Conservation (phyloP, 2,888 invertebrate species). For the Caenorhabditis uteleia region DNA sequence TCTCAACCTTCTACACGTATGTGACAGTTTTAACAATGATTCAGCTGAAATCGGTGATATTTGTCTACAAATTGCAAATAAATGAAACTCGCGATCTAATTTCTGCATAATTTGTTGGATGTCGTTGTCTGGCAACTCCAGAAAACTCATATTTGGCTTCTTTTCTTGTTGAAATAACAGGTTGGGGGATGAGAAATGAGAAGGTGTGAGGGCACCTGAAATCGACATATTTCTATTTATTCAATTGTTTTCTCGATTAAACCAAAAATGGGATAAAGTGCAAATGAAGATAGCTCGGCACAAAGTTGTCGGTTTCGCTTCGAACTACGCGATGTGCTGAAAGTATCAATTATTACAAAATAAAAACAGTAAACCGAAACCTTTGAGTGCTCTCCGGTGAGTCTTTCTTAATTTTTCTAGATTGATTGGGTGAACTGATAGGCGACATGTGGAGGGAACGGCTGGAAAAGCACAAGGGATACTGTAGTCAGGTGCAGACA, state of each 20-base stretch:
- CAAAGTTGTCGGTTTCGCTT: conserved; percentile 26
- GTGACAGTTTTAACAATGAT: conserved; percentile 20
- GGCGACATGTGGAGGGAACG: conserved; percentile 32
- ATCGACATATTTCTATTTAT: not conserved
- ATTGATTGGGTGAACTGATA: conserved; percentile 17
- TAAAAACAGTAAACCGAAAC: conserved; percentile 4
- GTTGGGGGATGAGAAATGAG: conserved; percentile 38
- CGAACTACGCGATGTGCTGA: conserved; percentile 23
- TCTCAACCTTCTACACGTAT: conserved; percentile 23
- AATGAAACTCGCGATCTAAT: conserved; percentile 14
- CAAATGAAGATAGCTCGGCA: conserved; percentile 39
- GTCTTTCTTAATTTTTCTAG: conserved; percentile 7
- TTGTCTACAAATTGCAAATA: not conserved
- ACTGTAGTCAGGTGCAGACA: not conserved
- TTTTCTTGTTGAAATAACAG: conserved; percentile 27
- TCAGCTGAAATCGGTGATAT: conserved; percentile 14
- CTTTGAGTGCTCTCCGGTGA: conserved; percentile 24
- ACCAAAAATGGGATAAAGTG: conserved; percentile 38
- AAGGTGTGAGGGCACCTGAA: conserved; percentile 32
- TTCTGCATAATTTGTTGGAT: conserved; percentile 17
- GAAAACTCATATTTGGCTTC: not conserved
- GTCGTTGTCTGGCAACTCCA: conserved; percentile 3
- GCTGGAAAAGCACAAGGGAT: conserved; percentile 5
- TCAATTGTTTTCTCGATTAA: not conserved
- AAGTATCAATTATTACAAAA: not conserved